Evolutionary conservation across 2,797 vertebrate genomes (phyloP).

Genomic region (Pseudochaenichthys georgianus): DNA sequence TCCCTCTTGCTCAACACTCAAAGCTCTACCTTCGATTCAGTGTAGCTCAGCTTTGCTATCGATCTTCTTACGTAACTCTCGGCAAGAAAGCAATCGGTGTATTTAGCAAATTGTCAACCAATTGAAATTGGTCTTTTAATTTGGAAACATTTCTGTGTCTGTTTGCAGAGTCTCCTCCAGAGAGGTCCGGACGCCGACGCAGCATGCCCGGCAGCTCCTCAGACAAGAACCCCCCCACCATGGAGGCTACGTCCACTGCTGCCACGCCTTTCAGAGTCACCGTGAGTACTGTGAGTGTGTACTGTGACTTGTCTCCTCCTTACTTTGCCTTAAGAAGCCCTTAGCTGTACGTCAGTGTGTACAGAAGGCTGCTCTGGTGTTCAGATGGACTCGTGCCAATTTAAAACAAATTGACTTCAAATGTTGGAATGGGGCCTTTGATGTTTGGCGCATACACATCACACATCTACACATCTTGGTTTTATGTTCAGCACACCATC

Average conservation of each 20-base stretch:
- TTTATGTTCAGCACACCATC: slow-evolving; percentile 22
- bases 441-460: slow-evolving; percentile 52
- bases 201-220: slow-evolving; percentile 92
- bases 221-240: slow-evolving; percentile 89
- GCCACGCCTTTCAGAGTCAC: slow-evolving; percentile 95
- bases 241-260: slow-evolving; percentile 86
- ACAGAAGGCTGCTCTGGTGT: slow-evolving; percentile 37
- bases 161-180: slow-evolving; percentile 92
- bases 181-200: slow-evolving; percentile 91
- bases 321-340: slow-evolving; percentile 6
- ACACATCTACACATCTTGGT: slow-evolving; percentile 11
- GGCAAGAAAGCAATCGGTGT: neutral
- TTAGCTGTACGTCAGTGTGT: slow-evolving; percentile 20
- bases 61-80: neutral
- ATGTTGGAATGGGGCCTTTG: slow-evolving; percentile 54
- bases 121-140: neutral
- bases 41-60: neutral
- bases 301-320: neutral
- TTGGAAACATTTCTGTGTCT: neutral
- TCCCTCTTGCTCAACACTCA: slow-evolving; percentile 5
- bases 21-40: neutral
- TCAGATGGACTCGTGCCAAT: slow-evolving; percentile 62
- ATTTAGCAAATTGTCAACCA: neutral
- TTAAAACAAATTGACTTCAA: slow-evolving; percentile 66
- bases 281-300: slow-evolving; percentile 85